Percentiles rank a stretch among this genome's conserved stretches.
Conservation (phyloP, 2,888 invertebrate genomes). For the Dascillus cervinus region DNA sequence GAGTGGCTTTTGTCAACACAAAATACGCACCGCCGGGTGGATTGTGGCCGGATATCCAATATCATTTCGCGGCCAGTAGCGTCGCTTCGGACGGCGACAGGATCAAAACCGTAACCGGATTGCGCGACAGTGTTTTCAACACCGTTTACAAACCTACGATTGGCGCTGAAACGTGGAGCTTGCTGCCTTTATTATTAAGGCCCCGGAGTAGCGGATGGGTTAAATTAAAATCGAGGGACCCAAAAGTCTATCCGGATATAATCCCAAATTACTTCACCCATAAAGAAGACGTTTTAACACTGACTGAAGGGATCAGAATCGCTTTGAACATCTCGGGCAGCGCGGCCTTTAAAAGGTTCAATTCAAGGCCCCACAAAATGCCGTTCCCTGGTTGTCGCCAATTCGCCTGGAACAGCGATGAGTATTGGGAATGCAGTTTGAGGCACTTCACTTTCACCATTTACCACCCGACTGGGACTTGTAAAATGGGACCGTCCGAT, state of each 20-base stretch:
- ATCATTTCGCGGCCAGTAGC: constrained; percentile 79
- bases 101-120: constrained; percentile 59
- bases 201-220: constrained; percentile 85
- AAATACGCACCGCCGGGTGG: constrained; percentile 72
- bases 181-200: constrained; percentile 70
- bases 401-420: constrained; percentile 64
- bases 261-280: constrained; percentile 90
- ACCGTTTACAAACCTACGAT: constrained; percentile 77
- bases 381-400: constrained; percentile 78
- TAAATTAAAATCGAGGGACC: constrained; percentile 72
- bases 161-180: constrained; percentile 76
- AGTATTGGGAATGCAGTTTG: constrained; percentile 80
- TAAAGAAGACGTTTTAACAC: constrained; percentile 67
- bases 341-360: constrained; percentile 71
- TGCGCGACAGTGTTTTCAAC: constrained; percentile 74
- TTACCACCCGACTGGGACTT: constrained; percentile 78
- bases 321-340: constrained; percentile 74
- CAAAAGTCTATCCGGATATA: constrained; percentile 74
- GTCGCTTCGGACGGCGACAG: constrained; percentile 79
- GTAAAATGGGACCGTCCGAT: constrained; percentile 76
- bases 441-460: constrained; percentile 75
- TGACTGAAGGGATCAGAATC: constrained; percentile 79
- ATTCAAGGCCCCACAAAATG: constrained; percentile 69
- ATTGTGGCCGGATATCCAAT: constrained; percentile 79
- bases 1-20: constrained; percentile 79